Evolutionary conservation across 2,113 vertebrate genomes (phyloP).

Genomic region (Hydrochoerus hydrochaeris): DNA sequence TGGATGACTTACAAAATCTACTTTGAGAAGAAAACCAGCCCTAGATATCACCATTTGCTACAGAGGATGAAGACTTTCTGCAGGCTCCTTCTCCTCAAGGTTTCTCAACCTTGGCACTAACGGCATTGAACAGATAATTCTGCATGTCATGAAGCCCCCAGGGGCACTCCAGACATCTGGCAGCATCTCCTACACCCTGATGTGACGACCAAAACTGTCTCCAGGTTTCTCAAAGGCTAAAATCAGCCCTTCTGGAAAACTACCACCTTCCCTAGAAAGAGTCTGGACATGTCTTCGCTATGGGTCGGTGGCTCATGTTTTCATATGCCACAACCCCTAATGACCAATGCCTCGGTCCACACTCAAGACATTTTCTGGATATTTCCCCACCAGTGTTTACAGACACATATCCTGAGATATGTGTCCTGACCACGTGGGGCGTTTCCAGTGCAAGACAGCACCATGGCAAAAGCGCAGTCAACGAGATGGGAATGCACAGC

Average conservation of each 20-base stretch:
- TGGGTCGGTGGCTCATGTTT: not conserved
- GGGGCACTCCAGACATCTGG: not conserved
- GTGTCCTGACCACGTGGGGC: not conserved
- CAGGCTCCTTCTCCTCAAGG: conserved; percentile 15
- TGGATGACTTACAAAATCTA: not conserved
- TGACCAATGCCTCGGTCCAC: not conserved
- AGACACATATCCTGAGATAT: not conserved
- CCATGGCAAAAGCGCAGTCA: not conserved
- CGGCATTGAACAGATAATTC: not conserved
- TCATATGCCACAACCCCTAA: not conserved
- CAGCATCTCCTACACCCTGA: not conserved
- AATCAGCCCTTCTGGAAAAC: not conserved
- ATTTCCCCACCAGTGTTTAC: not conserved
- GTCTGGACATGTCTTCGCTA: not conserved
- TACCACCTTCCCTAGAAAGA: not conserved
- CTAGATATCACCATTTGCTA: not conserved
- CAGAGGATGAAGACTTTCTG: not conserved
- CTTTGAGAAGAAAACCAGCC: not conserved
- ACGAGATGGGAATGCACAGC: rapidly evolving
- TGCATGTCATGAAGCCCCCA: no score
- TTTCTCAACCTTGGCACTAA: not conserved
- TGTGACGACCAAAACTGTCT: no score
- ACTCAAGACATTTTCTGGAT: not conserved
- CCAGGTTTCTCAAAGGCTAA: not conserved
- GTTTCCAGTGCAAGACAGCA: not conserved